These are phyloP conservation scores for Limenitis camilla DNA, from an alignment of 2,888 invertebrate genomes.

Conservation along the genomic window DNA sequence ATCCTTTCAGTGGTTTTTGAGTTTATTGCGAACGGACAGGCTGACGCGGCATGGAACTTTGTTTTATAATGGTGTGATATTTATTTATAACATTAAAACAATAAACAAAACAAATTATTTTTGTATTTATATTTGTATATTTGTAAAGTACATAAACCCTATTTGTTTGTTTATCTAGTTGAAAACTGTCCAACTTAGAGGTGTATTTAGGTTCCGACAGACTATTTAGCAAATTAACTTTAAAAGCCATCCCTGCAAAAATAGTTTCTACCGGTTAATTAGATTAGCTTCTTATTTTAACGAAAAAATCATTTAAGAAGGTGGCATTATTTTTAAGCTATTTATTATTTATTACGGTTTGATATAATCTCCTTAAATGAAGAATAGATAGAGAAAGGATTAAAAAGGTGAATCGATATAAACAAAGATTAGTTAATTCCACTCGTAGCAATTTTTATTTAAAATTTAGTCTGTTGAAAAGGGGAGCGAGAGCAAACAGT, in stretches of 20 bases:
- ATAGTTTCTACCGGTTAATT: background rate
- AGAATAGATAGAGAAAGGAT: no score
- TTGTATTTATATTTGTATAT: background rate
- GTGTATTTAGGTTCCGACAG: background rate
- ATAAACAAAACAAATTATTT: no score
- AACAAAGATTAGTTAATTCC: background rate
- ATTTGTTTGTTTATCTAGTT: background rate
- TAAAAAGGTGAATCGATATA: background rate
- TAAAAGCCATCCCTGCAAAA: conserved; percentile 2
- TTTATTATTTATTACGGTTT: no score
- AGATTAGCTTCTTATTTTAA: no score
- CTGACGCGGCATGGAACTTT: no score
- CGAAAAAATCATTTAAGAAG: no score
- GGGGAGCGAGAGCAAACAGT: conserved; percentile 18
- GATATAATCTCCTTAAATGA: no score
- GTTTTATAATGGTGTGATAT: no score
- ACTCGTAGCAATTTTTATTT: background rate
- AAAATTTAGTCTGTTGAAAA: conserved; percentile 6
- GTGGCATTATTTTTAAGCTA: no score
- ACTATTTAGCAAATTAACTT: conserved; percentile 6
- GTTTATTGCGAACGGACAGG: no score
- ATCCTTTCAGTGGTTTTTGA: no score
- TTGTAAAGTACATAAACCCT: background rate
- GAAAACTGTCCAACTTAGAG: conserved; percentile 1
- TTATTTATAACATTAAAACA: no score